A percentile compares a stretch with the other conserved stretches of the same genome.
Evolutionary conservation across 2,113 vertebrate genomes (phyloP).

Genomic region (Cephalopholis sonnerati): DNA sequence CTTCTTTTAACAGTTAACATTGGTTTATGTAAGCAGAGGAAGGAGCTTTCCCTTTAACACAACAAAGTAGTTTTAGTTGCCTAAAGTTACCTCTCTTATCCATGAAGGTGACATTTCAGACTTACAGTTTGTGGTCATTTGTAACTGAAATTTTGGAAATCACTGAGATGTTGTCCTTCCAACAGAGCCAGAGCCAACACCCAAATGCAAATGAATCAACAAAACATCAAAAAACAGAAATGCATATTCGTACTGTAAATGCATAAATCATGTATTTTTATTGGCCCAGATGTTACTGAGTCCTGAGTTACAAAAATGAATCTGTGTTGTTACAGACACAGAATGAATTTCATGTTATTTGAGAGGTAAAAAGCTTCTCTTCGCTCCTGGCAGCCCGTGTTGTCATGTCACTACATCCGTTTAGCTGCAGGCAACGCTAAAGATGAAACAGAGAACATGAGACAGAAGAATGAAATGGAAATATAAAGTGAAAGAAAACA

Average conservation of each 20-base stretch:
- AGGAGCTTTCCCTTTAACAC: neutral
- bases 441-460: slow-evolving; percentile 4
- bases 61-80: neutral
- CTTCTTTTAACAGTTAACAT: no score
- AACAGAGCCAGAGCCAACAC: no score
- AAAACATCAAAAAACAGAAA: neutral
- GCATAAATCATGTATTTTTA: neutral
- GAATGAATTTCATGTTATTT: neutral
- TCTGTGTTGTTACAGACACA: neutral
- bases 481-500: slow-evolving; percentile 16
- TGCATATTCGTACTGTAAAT: neutral
- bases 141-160: no score
- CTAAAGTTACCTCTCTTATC: neutral
- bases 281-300: neutral
- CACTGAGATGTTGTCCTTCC: no score
- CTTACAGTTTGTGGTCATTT: no score
- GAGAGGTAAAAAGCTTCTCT: neutral
- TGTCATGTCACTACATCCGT: slow-evolving; percentile 4
- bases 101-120: no score
- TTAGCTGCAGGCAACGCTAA: neutral
- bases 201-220: neutral
- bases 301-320: neutral
- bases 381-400: neutral
- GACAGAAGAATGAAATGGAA: slow-evolving; percentile 14
- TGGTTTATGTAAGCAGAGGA: neutral